Conservation (phyloP, 2,888 invertebrate species). For the Lycaena phlaeas region DNA sequence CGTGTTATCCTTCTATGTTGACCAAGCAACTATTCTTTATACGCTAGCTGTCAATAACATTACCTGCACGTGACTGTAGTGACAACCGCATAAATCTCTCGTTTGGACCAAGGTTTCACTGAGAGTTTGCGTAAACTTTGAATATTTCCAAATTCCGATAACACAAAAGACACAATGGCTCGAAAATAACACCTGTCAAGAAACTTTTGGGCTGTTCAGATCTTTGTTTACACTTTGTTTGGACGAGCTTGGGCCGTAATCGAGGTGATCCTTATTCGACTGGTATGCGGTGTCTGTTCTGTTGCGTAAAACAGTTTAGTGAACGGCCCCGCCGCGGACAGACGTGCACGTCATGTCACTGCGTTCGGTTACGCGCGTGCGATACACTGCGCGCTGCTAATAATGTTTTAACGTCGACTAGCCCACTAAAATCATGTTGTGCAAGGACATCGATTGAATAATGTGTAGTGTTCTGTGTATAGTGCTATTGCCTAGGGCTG, state of each 20-base stretch:
- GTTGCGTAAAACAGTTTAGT: constrained; percentile 32
- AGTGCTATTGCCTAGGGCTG: constrained; percentile 5
- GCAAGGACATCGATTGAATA: constrained; percentile 37
- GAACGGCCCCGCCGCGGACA: constrained; percentile 24
- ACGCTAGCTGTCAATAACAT: constrained; percentile 6
- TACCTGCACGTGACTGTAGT: constrained; percentile 6
- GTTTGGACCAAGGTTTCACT: constrained; percentile 1
- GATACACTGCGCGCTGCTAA: constrained; percentile 25
- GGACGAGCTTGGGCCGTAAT: constrained; percentile 50
- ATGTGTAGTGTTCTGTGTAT: constrained; percentile 17
- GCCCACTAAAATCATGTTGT: constrained; percentile 37
- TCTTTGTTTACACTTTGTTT: constrained; percentile 49
- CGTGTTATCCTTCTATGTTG: constrained; percentile 10
- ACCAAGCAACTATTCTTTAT: constrained; percentile 3
- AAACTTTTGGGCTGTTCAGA: constrained; percentile 34
- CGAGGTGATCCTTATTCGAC: constrained; percentile 61
- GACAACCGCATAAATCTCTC: not conserved
- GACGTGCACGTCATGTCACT: constrained; percentile 36
- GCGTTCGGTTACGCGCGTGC: constrained; percentile 35
- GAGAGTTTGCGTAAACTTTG: not conserved
- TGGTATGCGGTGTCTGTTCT: constrained; percentile 48
- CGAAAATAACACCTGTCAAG: too few relatives aligned
- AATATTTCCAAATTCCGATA: too few relatives aligned
- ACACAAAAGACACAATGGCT: too few relatives aligned
- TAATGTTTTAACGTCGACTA: constrained; percentile 39